Conservation (phyloP, 1,140 invertebrate species). For the Pachypeltis micranthus region DNA sequence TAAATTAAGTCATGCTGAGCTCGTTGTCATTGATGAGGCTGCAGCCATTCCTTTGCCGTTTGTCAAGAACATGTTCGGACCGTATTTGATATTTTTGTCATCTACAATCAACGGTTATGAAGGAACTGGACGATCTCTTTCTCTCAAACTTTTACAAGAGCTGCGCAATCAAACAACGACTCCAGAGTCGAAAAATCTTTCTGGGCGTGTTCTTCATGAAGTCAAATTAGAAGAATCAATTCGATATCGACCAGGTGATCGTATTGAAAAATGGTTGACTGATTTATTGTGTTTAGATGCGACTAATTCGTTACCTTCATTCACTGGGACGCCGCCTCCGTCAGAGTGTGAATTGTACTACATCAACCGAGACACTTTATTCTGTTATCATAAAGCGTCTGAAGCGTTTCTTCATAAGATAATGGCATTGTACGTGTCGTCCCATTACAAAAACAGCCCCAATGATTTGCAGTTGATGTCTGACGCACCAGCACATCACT, state of each 20-base stretch:
- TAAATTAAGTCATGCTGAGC: conserved; percentile 81
- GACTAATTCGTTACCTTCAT: conserved; percentile 47
- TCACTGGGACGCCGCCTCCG: conserved; percentile 74
- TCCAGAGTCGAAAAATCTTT: conserved; percentile 33
- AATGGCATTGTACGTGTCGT: conserved; percentile 88
- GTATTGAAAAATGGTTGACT: conserved; percentile 85
- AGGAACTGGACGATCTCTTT: conserved; percentile 92
- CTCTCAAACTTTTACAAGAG: conserved; percentile 88
- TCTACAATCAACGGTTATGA: conserved; percentile 98
- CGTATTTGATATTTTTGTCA: conserved; percentile 89
- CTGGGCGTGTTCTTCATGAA: conserved; percentile 26
- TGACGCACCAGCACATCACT: conserved; percentile 94
- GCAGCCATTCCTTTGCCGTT: conserved; percentile 93
- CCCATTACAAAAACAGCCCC: conserved; percentile 98
- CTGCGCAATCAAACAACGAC: conserved; percentile 50
- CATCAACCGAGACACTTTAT: conserved; percentile 87
- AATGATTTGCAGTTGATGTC: conserved; percentile 98
- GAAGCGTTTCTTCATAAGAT: conserved; percentile 88
- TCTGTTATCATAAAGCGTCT: conserved; percentile 92
- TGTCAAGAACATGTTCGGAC: conserved; percentile 81
- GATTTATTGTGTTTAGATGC: conserved; percentile 85
- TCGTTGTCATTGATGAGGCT: conserved; percentile 96
- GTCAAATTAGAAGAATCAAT: conserved; percentile 88
- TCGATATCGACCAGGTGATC: conserved; percentile 78
- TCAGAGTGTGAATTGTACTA: conserved; percentile 82